Evolutionary conservation across 2,797 vertebrate species (phyloP).

Genomic region (Oryzias sinensis): DNA sequence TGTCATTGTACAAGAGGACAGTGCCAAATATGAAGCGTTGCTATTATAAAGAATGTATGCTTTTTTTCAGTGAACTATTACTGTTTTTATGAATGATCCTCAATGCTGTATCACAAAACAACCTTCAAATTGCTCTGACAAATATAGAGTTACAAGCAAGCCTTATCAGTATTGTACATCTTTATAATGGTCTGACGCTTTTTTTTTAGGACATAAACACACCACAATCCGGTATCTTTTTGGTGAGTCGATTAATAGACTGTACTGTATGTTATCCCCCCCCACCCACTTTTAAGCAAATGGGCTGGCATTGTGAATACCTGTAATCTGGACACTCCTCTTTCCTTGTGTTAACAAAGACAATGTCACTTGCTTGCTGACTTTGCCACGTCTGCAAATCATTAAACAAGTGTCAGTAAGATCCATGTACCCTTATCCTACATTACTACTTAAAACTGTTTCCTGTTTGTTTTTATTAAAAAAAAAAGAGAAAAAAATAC

Average conservation of each 20-base stretch:
- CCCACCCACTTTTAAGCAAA: constrained; percentile 22
- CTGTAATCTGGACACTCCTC: constrained; percentile 43
- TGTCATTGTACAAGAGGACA: constrained; percentile 39
- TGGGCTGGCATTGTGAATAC: too few relatives aligned
- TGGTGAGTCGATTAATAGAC: constrained; percentile 57
- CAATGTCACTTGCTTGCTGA: constrained; percentile 70
- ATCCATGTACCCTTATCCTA: constrained; percentile 60
- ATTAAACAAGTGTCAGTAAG: constrained; percentile 67
- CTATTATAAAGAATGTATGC: constrained; percentile 58
- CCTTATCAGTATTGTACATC: constrained; percentile 64
- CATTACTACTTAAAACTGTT: constrained; percentile 57
- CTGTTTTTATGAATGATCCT: constrained; percentile 19
- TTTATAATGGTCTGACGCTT: constrained; percentile 44
- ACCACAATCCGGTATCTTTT: constrained; percentile 44
- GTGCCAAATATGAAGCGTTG: constrained; percentile 55
- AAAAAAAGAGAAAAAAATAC: constrained; percentile 6
- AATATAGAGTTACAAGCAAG: constrained; percentile 32
- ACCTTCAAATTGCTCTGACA: constrained; percentile 27
- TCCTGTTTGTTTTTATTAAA: constrained; percentile 51
- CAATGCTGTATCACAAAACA: constrained; percentile 32
- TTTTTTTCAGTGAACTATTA: constrained; percentile 22
- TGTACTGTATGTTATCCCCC: constrained; percentile 62
- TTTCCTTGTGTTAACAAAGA: constrained; percentile 64
- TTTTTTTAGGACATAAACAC: constrained; percentile 42
- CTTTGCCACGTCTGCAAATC: constrained; percentile 63